Percentiles rank a stretch among this genome's conserved stretches.
Evolutionary conservation across 2,797 vertebrate genomes (phyloP).

Genomic region (Orientallactaga sibirica): DNA sequence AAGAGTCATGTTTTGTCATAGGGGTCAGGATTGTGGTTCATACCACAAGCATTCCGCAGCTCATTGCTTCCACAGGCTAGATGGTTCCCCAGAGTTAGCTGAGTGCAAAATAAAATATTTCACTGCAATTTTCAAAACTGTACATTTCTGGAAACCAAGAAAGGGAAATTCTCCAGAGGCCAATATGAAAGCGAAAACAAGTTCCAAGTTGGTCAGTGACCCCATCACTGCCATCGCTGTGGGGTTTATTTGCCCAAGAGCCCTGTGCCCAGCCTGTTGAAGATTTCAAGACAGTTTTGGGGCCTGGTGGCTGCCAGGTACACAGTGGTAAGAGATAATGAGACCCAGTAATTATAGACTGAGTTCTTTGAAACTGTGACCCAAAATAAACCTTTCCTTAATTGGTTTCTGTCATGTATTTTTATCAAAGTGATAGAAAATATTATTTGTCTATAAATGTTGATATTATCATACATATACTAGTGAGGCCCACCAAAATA

Average conservation of each 20-base stretch:
- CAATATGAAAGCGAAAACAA: slow-evolving; percentile 7
- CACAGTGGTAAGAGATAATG: not conserved
- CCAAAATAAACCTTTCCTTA: not conserved
- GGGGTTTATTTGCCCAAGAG: too few relatives aligned
- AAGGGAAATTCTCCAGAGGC: not conserved
- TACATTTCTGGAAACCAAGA: not conserved
- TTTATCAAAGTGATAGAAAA: not conserved
- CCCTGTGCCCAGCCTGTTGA: too few relatives aligned
- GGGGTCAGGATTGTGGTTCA: not conserved
- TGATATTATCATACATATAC: not conserved
- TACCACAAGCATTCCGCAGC: not conserved
- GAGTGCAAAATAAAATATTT: slow-evolving; percentile 8
- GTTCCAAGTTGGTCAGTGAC: not conserved
- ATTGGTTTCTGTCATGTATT: not conserved
- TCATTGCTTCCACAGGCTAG: not conserved
- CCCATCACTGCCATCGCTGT: too few relatives aligned
- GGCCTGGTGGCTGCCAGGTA: not conserved
- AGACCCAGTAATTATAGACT: not conserved
- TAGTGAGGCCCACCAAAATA: not conserved
- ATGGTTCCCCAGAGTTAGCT: not conserved
- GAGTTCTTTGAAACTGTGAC: not conserved
- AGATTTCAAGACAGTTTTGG: not conserved
- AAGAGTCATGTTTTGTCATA: not conserved
- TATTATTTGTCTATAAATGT: not conserved
- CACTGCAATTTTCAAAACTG: slow-evolving; percentile 26